Conservation (phyloP, 1,140 invertebrate species). For the Plodia interpunctella region DNA sequence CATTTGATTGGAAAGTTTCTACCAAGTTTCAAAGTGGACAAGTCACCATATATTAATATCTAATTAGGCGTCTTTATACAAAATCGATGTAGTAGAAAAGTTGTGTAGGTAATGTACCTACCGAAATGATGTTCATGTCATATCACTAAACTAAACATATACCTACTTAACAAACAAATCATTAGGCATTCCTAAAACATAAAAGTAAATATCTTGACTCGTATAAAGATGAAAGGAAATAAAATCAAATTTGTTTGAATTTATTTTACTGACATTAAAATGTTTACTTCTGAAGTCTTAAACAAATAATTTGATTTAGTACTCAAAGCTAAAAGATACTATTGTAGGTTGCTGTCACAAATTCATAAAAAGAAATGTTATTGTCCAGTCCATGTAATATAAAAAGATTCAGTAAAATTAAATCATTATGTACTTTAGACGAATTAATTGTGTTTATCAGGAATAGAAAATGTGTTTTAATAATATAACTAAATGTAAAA, state of each 20-base stretch:
- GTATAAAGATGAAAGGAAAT: neutral
- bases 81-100: conserved; percentile 33
- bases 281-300: neutral
- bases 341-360: neutral
- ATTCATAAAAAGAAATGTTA: conserved; percentile 25
- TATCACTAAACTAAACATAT: neutral
- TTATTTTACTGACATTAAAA: neutral
- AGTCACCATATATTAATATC: conserved; percentile 10
- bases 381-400: conserved; percentile 52
- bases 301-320: neutral
- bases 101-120: conserved; percentile 13
- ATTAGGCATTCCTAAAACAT: neutral
- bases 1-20: conserved; percentile 1
- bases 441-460: conserved; percentile 31
- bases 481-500: conserved; percentile 30
- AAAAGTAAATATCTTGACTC: neutral
- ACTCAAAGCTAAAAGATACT: neutral
- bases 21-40: conserved; percentile 6
- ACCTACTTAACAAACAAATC: neutral
- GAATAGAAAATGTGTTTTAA: conserved; percentile 29
- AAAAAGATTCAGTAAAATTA: conserved; percentile 8
- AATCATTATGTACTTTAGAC: conserved; percentile 15
- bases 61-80: conserved; percentile 27
- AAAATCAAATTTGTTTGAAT: neutral
- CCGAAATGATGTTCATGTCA: neutral